phyloP scores from a whole-genome alignment of 2,888 invertebrate genomes.

The Eupithecia pulchellata region DNA sequence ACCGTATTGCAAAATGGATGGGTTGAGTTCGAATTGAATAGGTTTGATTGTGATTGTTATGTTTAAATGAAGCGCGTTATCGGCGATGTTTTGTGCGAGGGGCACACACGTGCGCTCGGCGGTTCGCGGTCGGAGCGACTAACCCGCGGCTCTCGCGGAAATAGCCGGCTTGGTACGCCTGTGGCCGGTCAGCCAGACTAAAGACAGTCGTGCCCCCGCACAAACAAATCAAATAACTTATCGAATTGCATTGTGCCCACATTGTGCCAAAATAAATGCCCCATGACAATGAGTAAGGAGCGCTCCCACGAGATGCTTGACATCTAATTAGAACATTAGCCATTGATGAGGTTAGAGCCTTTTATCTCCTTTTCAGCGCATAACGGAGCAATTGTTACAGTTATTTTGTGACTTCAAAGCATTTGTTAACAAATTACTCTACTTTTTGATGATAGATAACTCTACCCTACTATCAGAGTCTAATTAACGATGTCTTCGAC shows the following conservation, averaged over 20 bases:
- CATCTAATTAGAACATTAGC: constrained; percentile 57
- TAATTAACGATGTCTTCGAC: not conserved
- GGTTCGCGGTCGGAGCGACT: constrained; percentile 75
- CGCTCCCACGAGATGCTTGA: constrained; percentile 71
- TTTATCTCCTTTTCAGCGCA: constrained; percentile 45
- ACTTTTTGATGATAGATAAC: not conserved
- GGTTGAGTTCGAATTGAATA: constrained; percentile 48
- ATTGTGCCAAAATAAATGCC: constrained; percentile 61
- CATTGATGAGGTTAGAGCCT: constrained; percentile 46
- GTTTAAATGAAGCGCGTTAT: constrained; percentile 79
- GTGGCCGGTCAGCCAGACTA: constrained; percentile 37
- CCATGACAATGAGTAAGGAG: constrained; percentile 55
- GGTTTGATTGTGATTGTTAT: constrained; percentile 63
- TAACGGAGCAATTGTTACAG: constrained; percentile 47
- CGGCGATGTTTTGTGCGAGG: constrained; percentile 54
- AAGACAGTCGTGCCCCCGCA: constrained; percentile 48
- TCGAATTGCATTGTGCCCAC: constrained; percentile 67
- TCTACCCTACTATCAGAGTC: not conserved
- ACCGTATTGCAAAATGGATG: constrained; percentile 52
- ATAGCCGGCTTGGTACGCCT: constrained; percentile 29
- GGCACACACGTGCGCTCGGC: constrained; percentile 66
- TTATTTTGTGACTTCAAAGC: constrained; percentile 35
- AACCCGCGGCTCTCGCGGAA: constrained; percentile 37
- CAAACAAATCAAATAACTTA: constrained; percentile 76
- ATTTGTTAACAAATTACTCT: constrained; percentile 8